These are phyloP conservation scores for Istiophorus platypterus DNA, from an alignment of 2,113 vertebrate genomes.

Conservation along the genomic window DNA sequence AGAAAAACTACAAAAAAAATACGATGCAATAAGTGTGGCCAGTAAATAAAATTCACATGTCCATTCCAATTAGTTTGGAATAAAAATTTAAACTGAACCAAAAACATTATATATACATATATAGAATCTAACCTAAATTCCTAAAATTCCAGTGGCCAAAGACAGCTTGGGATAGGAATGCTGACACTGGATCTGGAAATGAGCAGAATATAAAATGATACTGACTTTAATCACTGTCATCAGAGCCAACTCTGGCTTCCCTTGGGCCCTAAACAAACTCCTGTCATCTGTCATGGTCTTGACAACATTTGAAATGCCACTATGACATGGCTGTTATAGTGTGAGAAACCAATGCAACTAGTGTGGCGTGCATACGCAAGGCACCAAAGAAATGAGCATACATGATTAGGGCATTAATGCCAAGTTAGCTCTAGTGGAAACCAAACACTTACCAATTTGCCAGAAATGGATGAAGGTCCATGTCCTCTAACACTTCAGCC, in stretches of 20 bases:
- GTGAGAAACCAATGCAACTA: slow-evolving; percentile 3
- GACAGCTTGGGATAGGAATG: not conserved
- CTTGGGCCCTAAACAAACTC: slow-evolving; percentile 7
- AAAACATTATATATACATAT: not conserved
- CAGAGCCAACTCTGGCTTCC: slow-evolving; percentile 14
- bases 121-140: not conserved
- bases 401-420: not conserved
- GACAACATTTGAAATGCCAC: slow-evolving; percentile 44
- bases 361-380: not conserved
- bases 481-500: not conserved
- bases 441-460: not conserved
- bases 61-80: not conserved
- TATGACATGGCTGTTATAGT: slow-evolving; percentile 39
- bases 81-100: not conserved
- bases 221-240: slow-evolving; percentile 32
- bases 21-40: not conserved
- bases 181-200: not conserved
- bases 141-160: not conserved
- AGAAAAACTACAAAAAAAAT: not conserved
- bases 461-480: not conserved
- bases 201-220: not conserved
- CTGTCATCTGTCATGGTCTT: slow-evolving; percentile 36
- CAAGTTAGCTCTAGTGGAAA: not conserved
- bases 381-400: not conserved
- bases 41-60: not conserved